Conservation (phyloP, 1,140 invertebrate genomes). For the Drosophila repleta region DNA sequence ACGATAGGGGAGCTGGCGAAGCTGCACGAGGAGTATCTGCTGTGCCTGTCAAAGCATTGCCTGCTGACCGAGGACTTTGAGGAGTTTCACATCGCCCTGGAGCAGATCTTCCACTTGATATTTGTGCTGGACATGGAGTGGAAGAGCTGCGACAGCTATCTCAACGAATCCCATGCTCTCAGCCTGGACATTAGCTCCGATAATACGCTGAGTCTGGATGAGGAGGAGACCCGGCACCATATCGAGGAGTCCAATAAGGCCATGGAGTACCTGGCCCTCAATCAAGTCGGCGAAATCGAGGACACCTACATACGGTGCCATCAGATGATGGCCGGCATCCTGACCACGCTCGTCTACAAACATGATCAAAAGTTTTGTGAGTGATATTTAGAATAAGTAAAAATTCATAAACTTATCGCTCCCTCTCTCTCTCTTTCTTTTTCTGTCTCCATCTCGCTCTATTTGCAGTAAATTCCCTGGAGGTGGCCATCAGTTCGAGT, state of each 20-base stretch:
- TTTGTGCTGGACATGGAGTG: constrained; percentile 67
- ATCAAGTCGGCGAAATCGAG: constrained; percentile 70
- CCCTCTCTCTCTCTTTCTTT: background rate
- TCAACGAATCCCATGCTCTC: constrained; percentile 58
- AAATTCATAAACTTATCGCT: background rate
- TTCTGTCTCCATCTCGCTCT: constrained; percentile 1
- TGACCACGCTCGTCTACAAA: constrained; percentile 60
- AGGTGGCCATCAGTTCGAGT: constrained; percentile 68
- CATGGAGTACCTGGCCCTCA: constrained; percentile 52
- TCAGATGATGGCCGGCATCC: constrained; percentile 57
- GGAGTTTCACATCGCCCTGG: constrained; percentile 54
- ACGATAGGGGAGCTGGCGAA: constrained; percentile 57
- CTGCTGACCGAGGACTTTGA: constrained; percentile 52
- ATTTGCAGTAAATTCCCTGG: constrained; percentile 65
- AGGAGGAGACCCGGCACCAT: background rate
- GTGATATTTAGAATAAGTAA: constrained; percentile 4
- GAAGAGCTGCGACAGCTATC: constrained; percentile 44
- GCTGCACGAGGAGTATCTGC: constrained; percentile 60
- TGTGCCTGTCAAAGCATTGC: constrained; percentile 57
- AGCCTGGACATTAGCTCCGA: constrained; percentile 22
- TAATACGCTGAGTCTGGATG: constrained; percentile 9
- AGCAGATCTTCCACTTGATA: constrained; percentile 65
- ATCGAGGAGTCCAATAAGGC: background rate
- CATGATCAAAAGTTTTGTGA: constrained; percentile 68
- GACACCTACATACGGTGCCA: constrained; percentile 76